Conservation (phyloP, 2,888 invertebrate species). For the Eilema griseolum region DNA sequence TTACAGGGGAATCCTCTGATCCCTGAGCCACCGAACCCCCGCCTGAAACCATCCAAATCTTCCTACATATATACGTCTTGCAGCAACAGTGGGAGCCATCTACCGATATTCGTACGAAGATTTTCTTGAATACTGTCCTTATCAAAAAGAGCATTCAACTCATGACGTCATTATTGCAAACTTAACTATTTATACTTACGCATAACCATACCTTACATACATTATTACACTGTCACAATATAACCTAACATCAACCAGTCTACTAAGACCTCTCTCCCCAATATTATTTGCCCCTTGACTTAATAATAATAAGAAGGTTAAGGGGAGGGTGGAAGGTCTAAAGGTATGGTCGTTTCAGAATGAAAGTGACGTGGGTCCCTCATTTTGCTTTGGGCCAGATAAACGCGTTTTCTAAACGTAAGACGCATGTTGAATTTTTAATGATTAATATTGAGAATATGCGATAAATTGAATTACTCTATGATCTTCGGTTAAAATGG, state of each 20-base stretch:
- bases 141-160: conserved; percentile 11
- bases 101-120: too few relatives aligned
- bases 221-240: conserved; percentile 40
- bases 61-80: too few relatives aligned
- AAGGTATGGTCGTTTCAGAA: conserved; percentile 40
- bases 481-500: too few relatives aligned
- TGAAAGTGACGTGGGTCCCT: conserved; percentile 58
- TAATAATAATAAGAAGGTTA: conserved; percentile 19
- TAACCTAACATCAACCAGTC: conserved; percentile 31
- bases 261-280: conserved; percentile 20
- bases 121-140: not conserved
- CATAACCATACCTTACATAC: conserved; percentile 29
- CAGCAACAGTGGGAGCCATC: too few relatives aligned
- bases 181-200: conserved; percentile 28
- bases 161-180: conserved; percentile 19
- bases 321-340: conserved; percentile 27
- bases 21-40: too few relatives aligned
- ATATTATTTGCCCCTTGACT: conserved; percentile 4
- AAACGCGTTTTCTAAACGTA: conserved; percentile 43
- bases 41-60: too few relatives aligned
- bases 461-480: conserved; percentile 7
- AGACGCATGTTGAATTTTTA: conserved; percentile 48
- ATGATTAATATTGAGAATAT: conserved; percentile 39
- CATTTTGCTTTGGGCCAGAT: conserved; percentile 51
- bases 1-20: too few relatives aligned